Conservation (phyloP, 1,140 invertebrate species). For the Macrobrachium rosenbergii region DNA sequence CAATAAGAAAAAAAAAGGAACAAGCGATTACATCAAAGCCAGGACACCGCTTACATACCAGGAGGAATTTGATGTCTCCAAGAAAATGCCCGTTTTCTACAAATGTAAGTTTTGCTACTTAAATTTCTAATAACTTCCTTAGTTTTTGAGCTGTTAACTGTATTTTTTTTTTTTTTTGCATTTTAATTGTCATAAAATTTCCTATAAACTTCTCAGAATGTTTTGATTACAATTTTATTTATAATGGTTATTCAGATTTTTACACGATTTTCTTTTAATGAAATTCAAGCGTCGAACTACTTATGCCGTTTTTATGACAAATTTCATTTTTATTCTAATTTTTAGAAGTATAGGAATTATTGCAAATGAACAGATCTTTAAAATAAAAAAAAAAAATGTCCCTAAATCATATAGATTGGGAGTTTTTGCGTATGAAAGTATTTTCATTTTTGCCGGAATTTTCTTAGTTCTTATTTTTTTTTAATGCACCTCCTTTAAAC, state of each 20-base stretch:
- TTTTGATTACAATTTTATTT: neutral
- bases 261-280: no score
- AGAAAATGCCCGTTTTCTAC: slow-evolving; percentile 1
- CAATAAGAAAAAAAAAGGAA: neutral
- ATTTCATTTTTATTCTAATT: neutral
- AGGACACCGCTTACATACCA: slow-evolving; percentile 8
- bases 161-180: slow-evolving; percentile 5
- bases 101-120: slow-evolving; percentile 29
- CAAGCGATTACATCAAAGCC: neutral
- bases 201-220: neutral
- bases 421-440: neutral
- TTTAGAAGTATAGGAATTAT: neutral
- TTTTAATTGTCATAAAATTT: neutral
- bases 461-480: neutral
- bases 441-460: no score
- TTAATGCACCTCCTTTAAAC: slow-evolving; percentile 12
- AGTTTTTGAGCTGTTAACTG: neutral
- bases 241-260: neutral
- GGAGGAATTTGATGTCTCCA: neutral
- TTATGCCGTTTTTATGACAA: neutral
- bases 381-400: neutral
- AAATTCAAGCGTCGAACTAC: neutral
- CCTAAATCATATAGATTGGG: neutral
- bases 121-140: neutral
- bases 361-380: neutral